phyloP scores from a whole-genome alignment of 2,888 invertebrate species.

The Hetaerina titia region DNA sequence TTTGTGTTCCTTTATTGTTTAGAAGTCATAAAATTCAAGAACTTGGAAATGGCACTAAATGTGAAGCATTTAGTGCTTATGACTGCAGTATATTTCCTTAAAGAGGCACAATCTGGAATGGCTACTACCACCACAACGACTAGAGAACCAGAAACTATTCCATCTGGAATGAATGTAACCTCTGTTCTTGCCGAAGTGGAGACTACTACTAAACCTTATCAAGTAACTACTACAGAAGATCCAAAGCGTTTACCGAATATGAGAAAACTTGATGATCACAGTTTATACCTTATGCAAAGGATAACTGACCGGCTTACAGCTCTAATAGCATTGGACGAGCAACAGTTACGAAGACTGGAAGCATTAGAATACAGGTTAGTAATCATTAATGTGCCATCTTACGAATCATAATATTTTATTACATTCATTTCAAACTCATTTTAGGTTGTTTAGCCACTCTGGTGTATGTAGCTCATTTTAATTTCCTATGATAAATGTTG shows the following conservation, averaged over 20 bases:
- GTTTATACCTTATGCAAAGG: slow-evolving; percentile 72
- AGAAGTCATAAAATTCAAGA: neutral
- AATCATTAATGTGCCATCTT: neutral
- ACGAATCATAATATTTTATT: neutral
- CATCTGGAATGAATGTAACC: neutral
- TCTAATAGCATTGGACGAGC: slow-evolving; percentile 75
- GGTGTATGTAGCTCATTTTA: too few species aligned
- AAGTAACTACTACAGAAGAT: neutral
- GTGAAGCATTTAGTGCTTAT: neutral
- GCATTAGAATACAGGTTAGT: slow-evolving; percentile 76
- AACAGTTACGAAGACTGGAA: slow-evolving; percentile 75
- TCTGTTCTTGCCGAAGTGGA: neutral
- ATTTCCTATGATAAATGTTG: too few species aligned
- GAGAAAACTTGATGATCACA: slow-evolving; percentile 58
- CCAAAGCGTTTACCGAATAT: neutral
- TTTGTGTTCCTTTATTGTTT: neutral
- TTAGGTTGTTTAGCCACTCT: too few species aligned
- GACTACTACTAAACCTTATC: neutral
- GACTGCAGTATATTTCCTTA: neutral
- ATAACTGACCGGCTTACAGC: slow-evolving; percentile 75
- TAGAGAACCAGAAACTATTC: neutral
- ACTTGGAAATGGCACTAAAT: neutral
- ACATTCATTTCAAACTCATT: neutral
- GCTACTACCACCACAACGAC: neutral
- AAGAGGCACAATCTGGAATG: neutral